Base-by-base conservation (phyloP, 2,113 vertebrate species). In the Tragelaphus scriptus region DNA sequence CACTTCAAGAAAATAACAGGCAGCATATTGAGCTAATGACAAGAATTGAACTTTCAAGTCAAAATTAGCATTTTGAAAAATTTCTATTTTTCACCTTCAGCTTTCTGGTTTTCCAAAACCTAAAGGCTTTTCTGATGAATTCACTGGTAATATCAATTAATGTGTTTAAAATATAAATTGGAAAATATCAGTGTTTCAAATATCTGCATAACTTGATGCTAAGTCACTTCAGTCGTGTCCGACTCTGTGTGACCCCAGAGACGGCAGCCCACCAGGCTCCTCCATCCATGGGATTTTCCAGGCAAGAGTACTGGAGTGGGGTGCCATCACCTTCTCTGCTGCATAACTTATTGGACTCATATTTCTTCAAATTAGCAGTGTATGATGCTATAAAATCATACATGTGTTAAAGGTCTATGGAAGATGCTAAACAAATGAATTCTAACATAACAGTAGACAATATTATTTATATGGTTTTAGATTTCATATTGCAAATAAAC, bases 1-100 rank as follows among this genome's bases (percentile, higher is more conserved):
- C 58, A 71, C 49, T 80, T 94, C 80, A 89, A 88, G 93, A 79
- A 93, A 88, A 95, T 87, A 91, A 79, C 9, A 87, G 92, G 26
- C 75, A 82, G 30, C 63, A n/a, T 65, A 84, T 94, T 96, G 91
- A 68, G 84, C 94, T 63, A 91, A 85, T 92, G 92, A 96, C 82
- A 91, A 79, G 91, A 84, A 51, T 47, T 53, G 77, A 96, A 17
- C 49, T 88, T 88, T 94, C 40, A 30, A 80, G 88, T 94, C 65
- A 71, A 94, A 95, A 91, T 88, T 91, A 85, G 61, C 49, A 90
- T n/a, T 93, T 81, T 55, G 17, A 21, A 81, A 75, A 93, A 87
- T 32, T 61, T 89, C 25, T 53, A 40, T 94, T 85, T 79, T 53
- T 85, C 44, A 87, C 44, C 32, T 44, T 51, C 30, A 88, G n/a